Conservation (phyloP, 1,140 invertebrate species). For the Tetramorium parvispinum region DNA sequence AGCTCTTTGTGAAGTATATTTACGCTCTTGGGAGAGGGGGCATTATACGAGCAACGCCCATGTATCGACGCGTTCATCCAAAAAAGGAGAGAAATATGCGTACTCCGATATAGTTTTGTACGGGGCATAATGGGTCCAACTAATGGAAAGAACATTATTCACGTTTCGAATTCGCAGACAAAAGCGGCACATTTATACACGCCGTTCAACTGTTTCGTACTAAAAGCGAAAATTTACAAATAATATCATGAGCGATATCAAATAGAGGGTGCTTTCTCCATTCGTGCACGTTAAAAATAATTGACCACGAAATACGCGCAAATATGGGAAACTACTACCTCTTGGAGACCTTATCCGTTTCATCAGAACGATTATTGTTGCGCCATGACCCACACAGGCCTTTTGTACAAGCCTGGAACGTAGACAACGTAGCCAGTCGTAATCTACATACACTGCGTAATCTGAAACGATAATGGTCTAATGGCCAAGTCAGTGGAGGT, state of each 20-base stretch:
- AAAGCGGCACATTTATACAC: conserved; percentile 20
- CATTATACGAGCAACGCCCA: background rate
- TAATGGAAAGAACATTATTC: conserved; percentile 54
- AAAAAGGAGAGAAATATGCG: conserved; percentile 44
- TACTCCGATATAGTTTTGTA: conserved; percentile 8
- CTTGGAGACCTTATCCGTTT: conserved; percentile 20
- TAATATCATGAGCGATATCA: background rate
- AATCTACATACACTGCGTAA: conserved; percentile 4
- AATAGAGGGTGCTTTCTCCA: background rate
- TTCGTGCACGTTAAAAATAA: conserved; percentile 33
- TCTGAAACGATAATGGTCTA: conserved; percentile 31
- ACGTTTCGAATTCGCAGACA: conserved; percentile 41
- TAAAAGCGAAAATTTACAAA: conserved; percentile 34
- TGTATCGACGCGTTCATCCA: conserved; percentile 34
- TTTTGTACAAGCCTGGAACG: background rate
- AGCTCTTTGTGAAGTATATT: conserved; percentile 63
- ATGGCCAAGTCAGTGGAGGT: conserved; percentile 5
- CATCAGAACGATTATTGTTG: conserved; percentile 37
- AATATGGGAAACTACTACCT: background rate
- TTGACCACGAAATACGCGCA: background rate
- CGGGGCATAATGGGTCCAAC: conserved; percentile 39
- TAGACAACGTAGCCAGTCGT: background rate
- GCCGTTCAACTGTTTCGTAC: background rate
- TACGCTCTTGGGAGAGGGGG: conserved; percentile 3
- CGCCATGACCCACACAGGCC: background rate